Percentiles rank a stretch among this genome's conserved stretches.
These are phyloP conservation scores for Olivierus martensii DNA, from an alignment of 1,140 invertebrate genomes.

Conservation along the genomic window DNA sequence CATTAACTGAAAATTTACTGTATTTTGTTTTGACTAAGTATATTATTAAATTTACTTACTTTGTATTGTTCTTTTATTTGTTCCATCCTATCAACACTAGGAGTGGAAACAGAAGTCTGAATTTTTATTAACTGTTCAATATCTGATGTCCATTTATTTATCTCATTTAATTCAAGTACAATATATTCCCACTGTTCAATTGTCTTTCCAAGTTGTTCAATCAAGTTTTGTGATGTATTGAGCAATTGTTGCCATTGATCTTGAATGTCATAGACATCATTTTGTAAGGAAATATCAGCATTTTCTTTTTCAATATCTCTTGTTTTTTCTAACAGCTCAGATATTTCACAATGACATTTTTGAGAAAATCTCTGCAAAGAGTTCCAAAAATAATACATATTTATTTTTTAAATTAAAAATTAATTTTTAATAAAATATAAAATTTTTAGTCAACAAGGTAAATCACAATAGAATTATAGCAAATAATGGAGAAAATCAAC, in stretches of 20 bases:
- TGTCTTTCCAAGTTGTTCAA: slow-evolving; percentile 50
- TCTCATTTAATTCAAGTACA: slow-evolving; percentile 27
- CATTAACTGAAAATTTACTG: no score
- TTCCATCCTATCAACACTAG: slow-evolving; percentile 17
- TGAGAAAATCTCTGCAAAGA: slow-evolving; percentile 39
- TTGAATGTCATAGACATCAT: slow-evolving; percentile 10
- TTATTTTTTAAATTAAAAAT: no score
- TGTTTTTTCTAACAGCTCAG: slow-evolving; percentile 7
- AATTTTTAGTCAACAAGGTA: no score
- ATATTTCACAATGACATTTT: slow-evolving; percentile 57
- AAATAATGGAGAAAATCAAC: no score
- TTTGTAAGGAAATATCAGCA: slow-evolving; percentile 3
- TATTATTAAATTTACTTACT: background rate
- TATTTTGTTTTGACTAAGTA: background rate
- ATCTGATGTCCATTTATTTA: slow-evolving; percentile 24
- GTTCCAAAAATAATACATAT: background rate
- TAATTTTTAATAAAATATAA: no score
- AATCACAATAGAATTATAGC: no score
- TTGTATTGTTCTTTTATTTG: slow-evolving; percentile 25
- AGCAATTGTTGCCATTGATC: slow-evolving; percentile 8
- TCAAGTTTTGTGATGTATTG: slow-evolving; percentile 12
- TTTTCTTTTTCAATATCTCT: background rate
- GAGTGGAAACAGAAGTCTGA: slow-evolving; percentile 1
- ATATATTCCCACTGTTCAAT: slow-evolving; percentile 65
- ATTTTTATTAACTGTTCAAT: slow-evolving; percentile 11